Conservation (phyloP, 2,888 invertebrate species). For the Sesia bembeciformis region DNA sequence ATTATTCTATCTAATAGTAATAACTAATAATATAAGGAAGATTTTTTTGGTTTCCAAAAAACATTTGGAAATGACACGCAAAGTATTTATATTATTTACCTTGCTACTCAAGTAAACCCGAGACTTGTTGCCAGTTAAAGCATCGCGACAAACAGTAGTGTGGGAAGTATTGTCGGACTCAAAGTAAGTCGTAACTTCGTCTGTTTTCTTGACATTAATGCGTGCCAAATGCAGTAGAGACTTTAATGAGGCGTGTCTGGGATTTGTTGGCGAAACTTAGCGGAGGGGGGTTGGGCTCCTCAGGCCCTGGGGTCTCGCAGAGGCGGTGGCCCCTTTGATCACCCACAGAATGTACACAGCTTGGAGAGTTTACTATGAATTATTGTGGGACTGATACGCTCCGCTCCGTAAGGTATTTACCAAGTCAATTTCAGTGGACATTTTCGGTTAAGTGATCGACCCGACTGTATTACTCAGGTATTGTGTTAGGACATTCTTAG, state of each 20-base stretch:
- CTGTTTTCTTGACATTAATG: constrained; percentile 18
- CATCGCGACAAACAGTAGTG: no score
- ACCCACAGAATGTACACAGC: constrained; percentile 2
- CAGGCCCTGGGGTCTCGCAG: constrained; percentile 5
- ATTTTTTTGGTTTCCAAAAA: no score
- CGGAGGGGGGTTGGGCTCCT: constrained; percentile 11
- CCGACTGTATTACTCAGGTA: neutral
- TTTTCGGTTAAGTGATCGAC: neutral
- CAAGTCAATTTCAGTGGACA: neutral
- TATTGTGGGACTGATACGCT: neutral
- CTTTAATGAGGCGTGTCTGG: constrained; percentile 28
- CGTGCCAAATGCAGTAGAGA: constrained; percentile 21
- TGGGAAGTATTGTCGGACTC: neutral
- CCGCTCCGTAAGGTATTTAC: neutral
- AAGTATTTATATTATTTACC: no score
- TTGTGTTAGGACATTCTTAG: no score
- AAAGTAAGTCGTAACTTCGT: constrained; percentile 2
- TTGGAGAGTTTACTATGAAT: neutral
- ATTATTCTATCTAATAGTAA: no score
- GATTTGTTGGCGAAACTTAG: constrained; percentile 16
- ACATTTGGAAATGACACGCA: no score
- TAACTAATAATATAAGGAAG: no score
- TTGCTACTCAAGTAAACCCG: no score
- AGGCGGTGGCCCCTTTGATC: constrained; percentile 1
- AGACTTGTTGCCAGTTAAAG: no score